A percentile compares a stretch with the other conserved stretches of the same genome.
Evolutionary conservation across 1,140 invertebrate species (phyloP).

Genomic region (Carcinoscorpius rotundicauda): DNA sequence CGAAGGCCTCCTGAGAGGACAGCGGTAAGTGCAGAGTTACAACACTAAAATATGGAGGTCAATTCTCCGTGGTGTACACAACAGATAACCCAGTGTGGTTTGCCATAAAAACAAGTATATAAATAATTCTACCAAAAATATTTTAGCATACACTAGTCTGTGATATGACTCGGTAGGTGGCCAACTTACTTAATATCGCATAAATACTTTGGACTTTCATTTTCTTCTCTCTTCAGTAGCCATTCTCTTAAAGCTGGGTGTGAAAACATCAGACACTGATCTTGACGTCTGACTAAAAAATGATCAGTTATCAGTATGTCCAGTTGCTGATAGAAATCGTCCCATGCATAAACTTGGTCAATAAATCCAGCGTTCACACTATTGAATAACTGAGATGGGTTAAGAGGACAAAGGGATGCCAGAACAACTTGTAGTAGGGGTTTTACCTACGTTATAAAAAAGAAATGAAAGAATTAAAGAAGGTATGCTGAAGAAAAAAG

Average conservation of each 20-base stretch:
- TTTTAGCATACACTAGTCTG: too few relatives aligned
- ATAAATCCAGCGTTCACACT: constrained; percentile 74
- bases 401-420: constrained; percentile 78
- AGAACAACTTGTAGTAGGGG: constrained; percentile 74
- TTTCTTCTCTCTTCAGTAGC: constrained; percentile 80
- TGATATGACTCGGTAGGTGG: too few relatives aligned
- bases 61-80: too few relatives aligned
- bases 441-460: constrained; percentile 25
- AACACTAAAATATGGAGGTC: too few relatives aligned
- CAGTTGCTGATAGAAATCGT: constrained; percentile 74
- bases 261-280: constrained; percentile 92
- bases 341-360: constrained; percentile 61
- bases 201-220: constrained; percentile 76
- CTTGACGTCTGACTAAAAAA: constrained; percentile 73
- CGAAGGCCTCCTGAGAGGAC: too few relatives aligned
- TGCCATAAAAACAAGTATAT: too few relatives aligned
- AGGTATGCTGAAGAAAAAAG: too few relatives aligned
- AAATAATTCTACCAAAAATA: too few relatives aligned
- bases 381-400: constrained; percentile 79
- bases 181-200: constrained; percentile 40
- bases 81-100: too few relatives aligned
- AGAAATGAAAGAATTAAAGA: not conserved
- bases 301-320: constrained; percentile 52
- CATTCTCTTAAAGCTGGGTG: constrained; percentile 94
- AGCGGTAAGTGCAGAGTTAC: too few relatives aligned